These are phyloP conservation scores for Eulemur rufifrons DNA, from an alignment of 2,113 vertebrate genomes.

Conservation along the genomic window DNA sequence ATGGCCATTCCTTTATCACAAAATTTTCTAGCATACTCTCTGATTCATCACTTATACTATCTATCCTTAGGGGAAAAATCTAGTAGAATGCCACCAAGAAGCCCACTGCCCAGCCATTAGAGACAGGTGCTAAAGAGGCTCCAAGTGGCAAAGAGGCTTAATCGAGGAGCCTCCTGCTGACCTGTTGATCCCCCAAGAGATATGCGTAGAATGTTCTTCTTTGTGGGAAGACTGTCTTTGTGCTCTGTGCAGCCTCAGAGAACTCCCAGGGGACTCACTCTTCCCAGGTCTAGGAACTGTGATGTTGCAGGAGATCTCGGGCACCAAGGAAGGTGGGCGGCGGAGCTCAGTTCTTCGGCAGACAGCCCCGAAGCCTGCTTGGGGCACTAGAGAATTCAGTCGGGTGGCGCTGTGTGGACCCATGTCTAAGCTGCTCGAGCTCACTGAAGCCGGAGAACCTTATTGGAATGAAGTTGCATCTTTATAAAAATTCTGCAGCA, in stretches of 20 bases:
- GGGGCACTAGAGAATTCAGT: background rate
- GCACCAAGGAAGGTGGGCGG: background rate
- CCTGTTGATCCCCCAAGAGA: background rate
- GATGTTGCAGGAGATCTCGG: background rate
- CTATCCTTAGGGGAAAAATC: background rate
- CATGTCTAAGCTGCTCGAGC: background rate
- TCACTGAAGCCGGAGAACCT: background rate
- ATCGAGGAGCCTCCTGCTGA: background rate
- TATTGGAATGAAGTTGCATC: background rate
- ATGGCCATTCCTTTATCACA: accelerated
- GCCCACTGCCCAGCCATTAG: background rate
- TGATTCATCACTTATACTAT: background rate
- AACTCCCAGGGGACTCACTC: background rate
- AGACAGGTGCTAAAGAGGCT: background rate
- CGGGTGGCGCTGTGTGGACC: background rate
- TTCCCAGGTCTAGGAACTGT: no score
- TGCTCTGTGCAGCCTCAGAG: background rate
- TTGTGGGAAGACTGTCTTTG: background rate
- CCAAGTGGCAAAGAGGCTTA: background rate
- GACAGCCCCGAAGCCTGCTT: background rate
- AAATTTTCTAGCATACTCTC: background rate
- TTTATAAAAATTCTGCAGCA: background rate
- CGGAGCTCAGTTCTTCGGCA: background rate
- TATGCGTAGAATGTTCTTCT: background rate
- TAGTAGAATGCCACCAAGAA: background rate